These are phyloP conservation scores for Metridium senile DNA, from an alignment of 92 coral and sea anemone species.

Conservation along the genomic window DNA sequence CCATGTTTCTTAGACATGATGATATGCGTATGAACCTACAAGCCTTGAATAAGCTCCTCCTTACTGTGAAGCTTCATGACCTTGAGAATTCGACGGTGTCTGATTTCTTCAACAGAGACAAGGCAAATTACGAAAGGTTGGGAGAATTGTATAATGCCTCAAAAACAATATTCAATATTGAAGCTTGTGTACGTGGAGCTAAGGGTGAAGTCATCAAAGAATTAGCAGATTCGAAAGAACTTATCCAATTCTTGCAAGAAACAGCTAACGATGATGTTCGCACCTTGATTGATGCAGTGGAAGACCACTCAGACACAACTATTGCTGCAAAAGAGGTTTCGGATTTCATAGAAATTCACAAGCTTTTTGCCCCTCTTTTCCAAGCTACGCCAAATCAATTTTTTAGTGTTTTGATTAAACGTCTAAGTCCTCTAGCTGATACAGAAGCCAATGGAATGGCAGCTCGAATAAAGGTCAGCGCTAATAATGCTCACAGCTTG, in stretches of 20 bases:
- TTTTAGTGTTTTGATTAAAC: conserved; percentile 19
- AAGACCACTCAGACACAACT: conserved; percentile 70
- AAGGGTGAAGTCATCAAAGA: conserved; percentile 25
- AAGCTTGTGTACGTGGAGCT: conserved; percentile 17
- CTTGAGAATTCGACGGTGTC: not conserved
- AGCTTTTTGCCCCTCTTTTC: conserved; percentile 52
- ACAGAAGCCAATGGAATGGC: conserved; percentile 42
- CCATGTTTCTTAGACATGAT: not conserved
- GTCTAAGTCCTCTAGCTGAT: conserved; percentile 20
- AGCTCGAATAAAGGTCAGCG: conserved; percentile 56
- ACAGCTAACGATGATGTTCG: conserved; percentile 70
- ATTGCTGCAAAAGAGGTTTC: conserved; percentile 66
- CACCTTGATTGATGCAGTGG: conserved; percentile 72
- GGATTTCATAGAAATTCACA: conserved; percentile 69
- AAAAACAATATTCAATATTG: conserved; percentile 36
- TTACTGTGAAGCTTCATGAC: not conserved
- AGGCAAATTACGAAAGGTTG: not conserved
- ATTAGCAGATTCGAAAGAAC: conserved; percentile 53
- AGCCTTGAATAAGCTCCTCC: not conserved
- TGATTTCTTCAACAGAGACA: not conserved
- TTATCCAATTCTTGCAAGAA: conserved; percentile 50
- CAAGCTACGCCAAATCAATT: conserved; percentile 36
- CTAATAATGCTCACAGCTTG: conserved; percentile 68
- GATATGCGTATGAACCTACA: not conserved
- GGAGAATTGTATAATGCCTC: conserved; percentile 13